Evolutionary conservation across 2,888 invertebrate species (phyloP), one percentile per base, ranked within the genome.

Genomic region (Lasius platythorax): DNA sequence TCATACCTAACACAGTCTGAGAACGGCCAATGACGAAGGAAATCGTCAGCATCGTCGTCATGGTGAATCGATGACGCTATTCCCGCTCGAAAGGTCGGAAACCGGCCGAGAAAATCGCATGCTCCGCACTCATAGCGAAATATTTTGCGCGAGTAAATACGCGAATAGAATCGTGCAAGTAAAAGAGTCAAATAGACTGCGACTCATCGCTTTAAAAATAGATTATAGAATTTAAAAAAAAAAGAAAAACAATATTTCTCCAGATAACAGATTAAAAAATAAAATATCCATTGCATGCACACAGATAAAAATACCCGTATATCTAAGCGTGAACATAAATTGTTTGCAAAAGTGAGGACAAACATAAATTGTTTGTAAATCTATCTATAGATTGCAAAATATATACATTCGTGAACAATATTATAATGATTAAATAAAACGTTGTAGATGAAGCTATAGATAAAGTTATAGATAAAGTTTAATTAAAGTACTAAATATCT

Each of bases 21-120:
- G 23, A 61, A 46, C 50, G 40, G 75, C 66, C 75, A 85, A 78
- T 82, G 81, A 87, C 85, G 89, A 85, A 72, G 53, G 68, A 66
- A 61, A 83, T 85, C 87, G 89, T 88, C 89, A 89, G 89, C 72
- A 83, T 53, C 79, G 87, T 89, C 89, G 87, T 87, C 85, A 87
- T 83, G 79, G 81, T 74, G 63, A 88, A 89, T 88, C 89, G 63
- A 89, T 89, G 88, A 88, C 85, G 85, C 43, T 40, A 28, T 8
- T 40, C 30, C n/a, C 28, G 18, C n/a, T 68, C 30, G 58, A n/a
- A 68, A 68, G 68, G 78, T 78, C 68, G 78, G 68, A 15, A 78
- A 58, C 78, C 76, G 50, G 18, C 68, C 18, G 64, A 75, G n/a
- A 23, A n/a, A 64, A 64, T 76, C 37, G 64, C 75, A 23, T 64